Conservation (phyloP, 2,888 invertebrate species). For the Piscicola geometra region DNA sequence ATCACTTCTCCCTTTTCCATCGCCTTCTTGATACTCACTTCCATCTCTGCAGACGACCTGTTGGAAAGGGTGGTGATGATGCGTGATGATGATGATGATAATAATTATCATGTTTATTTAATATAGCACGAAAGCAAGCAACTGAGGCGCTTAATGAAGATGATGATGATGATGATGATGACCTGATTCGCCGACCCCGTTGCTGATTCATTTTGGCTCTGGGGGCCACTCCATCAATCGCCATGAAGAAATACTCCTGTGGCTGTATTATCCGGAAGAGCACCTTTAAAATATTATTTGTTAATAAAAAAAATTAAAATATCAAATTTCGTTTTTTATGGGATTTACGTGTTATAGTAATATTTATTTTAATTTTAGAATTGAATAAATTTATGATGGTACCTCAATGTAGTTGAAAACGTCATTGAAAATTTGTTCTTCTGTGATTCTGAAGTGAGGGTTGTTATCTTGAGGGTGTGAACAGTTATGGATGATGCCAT, state of each 20-base stretch:
- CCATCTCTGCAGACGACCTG: slow-evolving; percentile 81
- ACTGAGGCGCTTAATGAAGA: too few relatives aligned
- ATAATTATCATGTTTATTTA: slow-evolving; percentile 40
- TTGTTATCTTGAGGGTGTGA: slow-evolving; percentile 93
- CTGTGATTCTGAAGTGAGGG: slow-evolving; percentile 83
- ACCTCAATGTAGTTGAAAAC: slow-evolving; percentile 79
- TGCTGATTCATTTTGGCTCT: slow-evolving; percentile 98
- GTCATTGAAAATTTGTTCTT: slow-evolving; percentile 82
- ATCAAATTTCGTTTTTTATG: too few relatives aligned
- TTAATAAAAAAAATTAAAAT: too few relatives aligned
- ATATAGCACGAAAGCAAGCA: too few relatives aligned
- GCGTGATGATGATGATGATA: too few relatives aligned
- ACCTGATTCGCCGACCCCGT: slow-evolving; percentile 71
- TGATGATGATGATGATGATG: neutral
- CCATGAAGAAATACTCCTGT: slow-evolving; percentile 88
- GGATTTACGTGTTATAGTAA: too few relatives aligned
- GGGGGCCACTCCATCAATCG: slow-evolving; percentile 80
- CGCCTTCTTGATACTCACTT: slow-evolving; percentile 71
- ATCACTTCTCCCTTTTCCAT: slow-evolving; percentile 71
- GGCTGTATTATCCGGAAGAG: slow-evolving; percentile 89
- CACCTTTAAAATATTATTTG: slow-evolving; percentile 58
- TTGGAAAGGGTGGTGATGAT: too few relatives aligned
- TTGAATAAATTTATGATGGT: slow-evolving; percentile 32
- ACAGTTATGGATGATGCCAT: slow-evolving; percentile 93
- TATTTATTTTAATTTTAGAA: too few relatives aligned